A percentile compares a stretch with the other conserved stretches of the same genome.
These are phyloP conservation scores for Nycticorax nycticorax DNA, from an alignment of 2,113 vertebrate species.

Conservation along the genomic window DNA sequence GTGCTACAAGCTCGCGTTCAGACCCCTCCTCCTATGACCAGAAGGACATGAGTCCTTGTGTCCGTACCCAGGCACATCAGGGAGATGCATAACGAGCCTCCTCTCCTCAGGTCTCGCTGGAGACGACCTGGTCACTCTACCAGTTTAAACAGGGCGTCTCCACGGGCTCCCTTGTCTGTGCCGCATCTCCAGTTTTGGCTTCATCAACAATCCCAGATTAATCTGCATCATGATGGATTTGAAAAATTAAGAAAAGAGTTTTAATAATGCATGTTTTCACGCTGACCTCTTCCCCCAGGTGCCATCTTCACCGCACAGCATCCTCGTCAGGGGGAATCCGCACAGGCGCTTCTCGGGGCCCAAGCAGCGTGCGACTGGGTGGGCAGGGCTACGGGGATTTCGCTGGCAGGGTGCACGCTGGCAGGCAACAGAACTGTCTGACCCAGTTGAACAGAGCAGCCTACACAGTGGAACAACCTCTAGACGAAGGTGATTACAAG, in stretches of 20 bases:
- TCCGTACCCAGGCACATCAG: not conserved
- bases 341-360: accelerated
- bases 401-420: not conserved
- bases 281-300: not conserved
- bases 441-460: not conserved
- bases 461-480: not conserved
- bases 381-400: not conserved
- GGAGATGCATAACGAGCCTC: not conserved
- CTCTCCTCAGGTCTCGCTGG: not conserved
- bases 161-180: not conserved
- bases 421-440: not conserved
- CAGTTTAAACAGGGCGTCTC: not conserved
- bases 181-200: not conserved
- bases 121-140: not conserved
- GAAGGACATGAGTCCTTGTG: not conserved
- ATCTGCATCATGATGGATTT: not conserved
- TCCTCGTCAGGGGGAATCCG: not conserved
- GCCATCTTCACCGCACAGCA: not conserved
- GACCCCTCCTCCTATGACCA: not conserved
- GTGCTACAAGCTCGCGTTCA: not conserved
- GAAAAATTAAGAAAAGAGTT: not conserved
- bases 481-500: not conserved
- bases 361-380: accelerated
- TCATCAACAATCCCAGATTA: not conserved
- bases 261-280: not conserved